Evolutionary conservation across 2,888 invertebrate genomes (phyloP), one percentile per base, ranked within the genome.

Genomic region (Ophion ellenae): DNA sequence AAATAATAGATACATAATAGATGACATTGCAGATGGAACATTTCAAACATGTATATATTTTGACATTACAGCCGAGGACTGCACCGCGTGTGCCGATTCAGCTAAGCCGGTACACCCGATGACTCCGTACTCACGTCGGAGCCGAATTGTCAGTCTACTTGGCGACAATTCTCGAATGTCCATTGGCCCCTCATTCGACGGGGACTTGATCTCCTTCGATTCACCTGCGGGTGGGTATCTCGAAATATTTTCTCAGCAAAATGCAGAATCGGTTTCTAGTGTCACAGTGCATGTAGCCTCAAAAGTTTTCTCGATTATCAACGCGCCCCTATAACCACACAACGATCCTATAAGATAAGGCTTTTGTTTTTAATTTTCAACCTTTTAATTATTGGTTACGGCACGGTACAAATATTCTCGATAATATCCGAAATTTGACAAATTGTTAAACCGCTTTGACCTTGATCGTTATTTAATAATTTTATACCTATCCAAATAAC

Each of bases 121-220:
- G 80, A 90, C 90, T 61, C 90, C 91, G 1, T 76, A 89, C 32
- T 9, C 77, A 36, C 87, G 78, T 71, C 84, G 86, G 5, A 87
- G 79, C 47, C 87, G 66, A 47, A 88, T 78, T 67, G 36, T 88
- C 9, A 88, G 86, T 71, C 81, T 86, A 7, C 71, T 87, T 10
- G 87, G 82, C 32, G 69, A 66, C 0, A 28, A 28, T 73, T 59
- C 40, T 64, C 69, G 28, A 66, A 73, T 78, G 64, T 53, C 76
- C 53, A 20, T 57, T 64, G 45, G 64, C 2, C 32, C 69, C 17
- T 45, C 64, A 7, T 3, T 66, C n/a, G 45, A 71, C 63, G 81
- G 81, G n/a, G 85, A 88, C 59, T 71, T 88, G 57, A 87, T 79
- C 45, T 88, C 28, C 45, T 88, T 63, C 63, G 85, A 89, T n/a